phyloP scores from a whole-genome alignment of 1,140 invertebrate species.

The Sycophila sp. region DNA sequence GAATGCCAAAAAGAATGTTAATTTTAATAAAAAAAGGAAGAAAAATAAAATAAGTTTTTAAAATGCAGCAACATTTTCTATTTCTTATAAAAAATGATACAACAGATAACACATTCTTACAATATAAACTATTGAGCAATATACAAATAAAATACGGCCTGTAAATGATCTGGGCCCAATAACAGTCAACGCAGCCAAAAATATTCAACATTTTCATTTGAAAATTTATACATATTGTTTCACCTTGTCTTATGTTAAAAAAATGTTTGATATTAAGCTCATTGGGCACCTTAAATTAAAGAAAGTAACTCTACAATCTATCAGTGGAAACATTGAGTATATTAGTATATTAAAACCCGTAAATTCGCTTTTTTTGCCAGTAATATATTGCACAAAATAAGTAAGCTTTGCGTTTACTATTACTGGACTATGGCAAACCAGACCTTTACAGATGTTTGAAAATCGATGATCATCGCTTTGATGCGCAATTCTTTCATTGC shows the following conservation, averaged over 20 bases:
- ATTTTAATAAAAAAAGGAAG: conserved; percentile 9
- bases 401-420: conserved; percentile 50
- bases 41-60: conserved; percentile 28
- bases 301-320: conserved; percentile 1
- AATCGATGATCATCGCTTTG: conserved; percentile 32
- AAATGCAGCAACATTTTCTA: conserved; percentile 67
- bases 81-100: conserved; percentile 68
- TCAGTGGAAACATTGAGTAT: conserved; percentile 24
- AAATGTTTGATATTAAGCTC: conserved; percentile 39
- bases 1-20: conserved; percentile 13
- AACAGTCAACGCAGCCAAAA: conserved; percentile 59
- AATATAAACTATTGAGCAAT: conserved; percentile 68
- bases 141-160: conserved; percentile 66
- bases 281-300: conserved; percentile 19
- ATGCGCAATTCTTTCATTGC: conserved; percentile 20
- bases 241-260: conserved; percentile 10
- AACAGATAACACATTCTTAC: conserved; percentile 67
- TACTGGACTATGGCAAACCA: conserved; percentile 57
- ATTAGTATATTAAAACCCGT: conserved; percentile 9
- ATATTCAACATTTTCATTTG: conserved; percentile 21
- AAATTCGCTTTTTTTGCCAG: conserved; percentile 14
- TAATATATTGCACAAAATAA: conserved; percentile 55
- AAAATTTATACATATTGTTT: conserved; percentile 22
- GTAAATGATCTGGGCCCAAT: conserved; percentile 59
- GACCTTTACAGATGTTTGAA: conserved; percentile 44